phyloP scores from a whole-genome alignment of 1,140 invertebrate species.

The Drosophila lacteicornis region DNA sequence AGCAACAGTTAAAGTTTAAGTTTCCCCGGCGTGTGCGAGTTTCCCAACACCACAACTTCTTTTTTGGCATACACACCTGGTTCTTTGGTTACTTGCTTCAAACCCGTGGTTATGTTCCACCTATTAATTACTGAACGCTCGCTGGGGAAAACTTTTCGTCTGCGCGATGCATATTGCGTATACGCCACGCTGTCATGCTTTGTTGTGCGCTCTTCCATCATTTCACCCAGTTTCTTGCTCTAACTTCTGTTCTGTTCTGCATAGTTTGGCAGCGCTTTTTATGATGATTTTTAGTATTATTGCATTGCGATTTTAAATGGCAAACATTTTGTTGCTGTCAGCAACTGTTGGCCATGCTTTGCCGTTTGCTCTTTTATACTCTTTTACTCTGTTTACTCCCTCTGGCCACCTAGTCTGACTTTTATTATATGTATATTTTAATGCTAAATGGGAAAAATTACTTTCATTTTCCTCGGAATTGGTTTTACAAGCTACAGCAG shows the following conservation, averaged over 20 bases:
- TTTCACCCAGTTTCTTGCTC: not conserved
- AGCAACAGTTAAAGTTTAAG: constrained; percentile 19
- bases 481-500: constrained; percentile 71
- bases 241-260: constrained; percentile 26
- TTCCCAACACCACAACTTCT: constrained; percentile 5
- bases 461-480: constrained; percentile 81
- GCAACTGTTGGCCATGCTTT: constrained; percentile 37
- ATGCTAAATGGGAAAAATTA: constrained; percentile 80
- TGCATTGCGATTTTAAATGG: constrained; percentile 78
- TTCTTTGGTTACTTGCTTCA: not conserved
- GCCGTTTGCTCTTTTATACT: not conserved
- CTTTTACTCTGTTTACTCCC: constrained; percentile 17
- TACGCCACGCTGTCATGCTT: constrained; percentile 34
- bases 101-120: constrained; percentile 25
- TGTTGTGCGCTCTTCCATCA: constrained; percentile 26
- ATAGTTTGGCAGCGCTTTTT: constrained; percentile 56
- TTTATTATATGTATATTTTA: constrained; percentile 76
- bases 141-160: not conserved
- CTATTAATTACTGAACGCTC: constrained; percentile 24
- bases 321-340: constrained; percentile 76
- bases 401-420: constrained; percentile 42
- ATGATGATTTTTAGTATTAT: constrained; percentile 81
- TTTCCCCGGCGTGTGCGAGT: constrained; percentile 4
- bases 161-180: constrained; percentile 15
- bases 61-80: not conserved